phyloP scores from a whole-genome alignment of 2,113 vertebrate genomes.

The Python bivittatus region DNA sequence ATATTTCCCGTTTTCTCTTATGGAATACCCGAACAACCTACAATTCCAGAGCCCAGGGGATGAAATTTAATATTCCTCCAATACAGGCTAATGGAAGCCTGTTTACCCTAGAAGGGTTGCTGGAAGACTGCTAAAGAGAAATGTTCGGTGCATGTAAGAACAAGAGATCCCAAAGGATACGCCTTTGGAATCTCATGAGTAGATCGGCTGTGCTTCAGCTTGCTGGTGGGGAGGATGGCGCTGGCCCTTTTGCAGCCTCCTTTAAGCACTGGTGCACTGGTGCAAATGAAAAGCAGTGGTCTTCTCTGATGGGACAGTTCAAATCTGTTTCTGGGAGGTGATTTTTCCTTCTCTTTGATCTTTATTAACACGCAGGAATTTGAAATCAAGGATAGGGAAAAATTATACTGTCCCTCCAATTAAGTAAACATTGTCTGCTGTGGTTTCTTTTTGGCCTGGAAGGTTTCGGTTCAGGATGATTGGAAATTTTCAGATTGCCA shows the following conservation, averaged over 20 bases:
- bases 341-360: not conserved
- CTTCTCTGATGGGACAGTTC: not conserved
- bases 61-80: not conserved
- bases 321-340: not conserved
- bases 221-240: no score
- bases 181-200: not conserved
- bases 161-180: not conserved
- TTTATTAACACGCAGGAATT: fast-evolving
- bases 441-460: not conserved
- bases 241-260: not conserved
- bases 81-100: not conserved
- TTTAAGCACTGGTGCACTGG: not conserved
- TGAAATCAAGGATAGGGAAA: not conserved
- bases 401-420: fast-evolving
- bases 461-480: not conserved
- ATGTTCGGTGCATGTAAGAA: not conserved
- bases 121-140: not conserved
- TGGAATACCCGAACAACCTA: no score
- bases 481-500: not conserved
- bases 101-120: no score
- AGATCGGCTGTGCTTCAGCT: not conserved
- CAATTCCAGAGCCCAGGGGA: not conserved
- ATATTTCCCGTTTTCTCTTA: no score
- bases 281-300: not conserved
- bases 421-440: fast-evolving